Evolutionary conservation across 2,888 invertebrate genomes (phyloP).

Genomic region (Myopa testacea): DNA sequence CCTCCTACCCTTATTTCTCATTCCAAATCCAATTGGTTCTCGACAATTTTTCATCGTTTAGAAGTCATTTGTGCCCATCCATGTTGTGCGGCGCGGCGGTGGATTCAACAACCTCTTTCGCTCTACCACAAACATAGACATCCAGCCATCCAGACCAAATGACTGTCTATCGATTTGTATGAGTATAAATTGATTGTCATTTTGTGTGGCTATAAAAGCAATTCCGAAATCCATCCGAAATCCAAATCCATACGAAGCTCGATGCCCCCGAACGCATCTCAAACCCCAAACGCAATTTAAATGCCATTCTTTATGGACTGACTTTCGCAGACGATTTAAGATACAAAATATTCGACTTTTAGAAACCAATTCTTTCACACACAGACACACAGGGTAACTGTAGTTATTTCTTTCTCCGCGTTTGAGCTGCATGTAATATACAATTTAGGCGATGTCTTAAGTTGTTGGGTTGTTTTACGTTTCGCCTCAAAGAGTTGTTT

Average conservation of each 20-base stretch:
- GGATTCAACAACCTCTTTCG: background rate
- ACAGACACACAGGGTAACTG: no score
- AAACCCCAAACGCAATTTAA: slow-evolving; percentile 31
- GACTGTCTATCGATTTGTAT: slow-evolving; percentile 14
- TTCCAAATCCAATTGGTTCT: background rate
- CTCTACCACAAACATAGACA: background rate
- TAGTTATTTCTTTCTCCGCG: background rate
- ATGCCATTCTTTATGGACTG: slow-evolving; percentile 24
- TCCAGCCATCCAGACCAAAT: background rate
- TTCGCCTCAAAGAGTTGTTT: background rate
- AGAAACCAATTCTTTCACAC: background rate
- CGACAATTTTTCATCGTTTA: slow-evolving; percentile 24
- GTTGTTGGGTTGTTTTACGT: slow-evolving; percentile 4
- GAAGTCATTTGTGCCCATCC: background rate
- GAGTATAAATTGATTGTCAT: slow-evolving; percentile 33
- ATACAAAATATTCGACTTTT: slow-evolving; percentile 28
- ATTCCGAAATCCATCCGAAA: background rate
- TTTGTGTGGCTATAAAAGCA: slow-evolving; percentile 23
- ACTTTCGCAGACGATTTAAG: slow-evolving; percentile 28
- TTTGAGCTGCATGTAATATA: background rate
- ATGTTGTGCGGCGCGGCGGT: slow-evolving; percentile 9
- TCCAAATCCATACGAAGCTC: slow-evolving; percentile 5
- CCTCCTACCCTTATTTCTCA: background rate
- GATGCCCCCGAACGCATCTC: background rate
- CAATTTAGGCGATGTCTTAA: background rate